Conservation (phyloP, 2,888 invertebrate genomes). For the Bellardia bayeri region DNA sequence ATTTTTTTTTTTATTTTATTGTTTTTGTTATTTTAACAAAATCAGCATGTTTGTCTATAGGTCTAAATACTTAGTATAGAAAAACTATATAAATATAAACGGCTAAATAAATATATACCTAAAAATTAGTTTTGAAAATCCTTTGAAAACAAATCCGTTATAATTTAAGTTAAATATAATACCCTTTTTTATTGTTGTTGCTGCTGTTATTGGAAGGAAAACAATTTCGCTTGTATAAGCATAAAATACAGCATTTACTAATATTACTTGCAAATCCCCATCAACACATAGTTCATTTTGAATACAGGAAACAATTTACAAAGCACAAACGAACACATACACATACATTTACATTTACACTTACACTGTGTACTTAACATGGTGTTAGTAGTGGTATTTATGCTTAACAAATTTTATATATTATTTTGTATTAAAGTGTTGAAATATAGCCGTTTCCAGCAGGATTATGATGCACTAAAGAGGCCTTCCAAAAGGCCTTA, state of each 20-base stretch:
- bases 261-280: background rate
- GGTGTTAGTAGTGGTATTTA: background rate
- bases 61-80: background rate
- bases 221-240: constrained; percentile 7
- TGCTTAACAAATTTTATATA: constrained; percentile 17
- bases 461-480: background rate
- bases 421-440: constrained; percentile 24
- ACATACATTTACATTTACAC: background rate
- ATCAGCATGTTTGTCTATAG: background rate
- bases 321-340: constrained; percentile 1
- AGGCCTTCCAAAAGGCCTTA: no score
- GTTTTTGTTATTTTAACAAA: background rate
- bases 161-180: constrained; percentile 36
- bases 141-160: constrained; percentile 38
- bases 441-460: constrained; percentile 11
- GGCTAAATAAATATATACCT: background rate
- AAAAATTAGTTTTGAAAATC: constrained; percentile 1
- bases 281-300: constrained; percentile 9
- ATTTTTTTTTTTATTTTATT: background rate
- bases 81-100: constrained; percentile 6
- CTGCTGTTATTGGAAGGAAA: background rate
- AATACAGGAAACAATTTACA: constrained; percentile 48
- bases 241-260: background rate
- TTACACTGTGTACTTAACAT: background rate
- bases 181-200: constrained; percentile 14